Percentiles rank a stretch among this genome's conserved stretches.
Conservation (phyloP, 2,113 vertebrate species). For the Conger conger region DNA sequence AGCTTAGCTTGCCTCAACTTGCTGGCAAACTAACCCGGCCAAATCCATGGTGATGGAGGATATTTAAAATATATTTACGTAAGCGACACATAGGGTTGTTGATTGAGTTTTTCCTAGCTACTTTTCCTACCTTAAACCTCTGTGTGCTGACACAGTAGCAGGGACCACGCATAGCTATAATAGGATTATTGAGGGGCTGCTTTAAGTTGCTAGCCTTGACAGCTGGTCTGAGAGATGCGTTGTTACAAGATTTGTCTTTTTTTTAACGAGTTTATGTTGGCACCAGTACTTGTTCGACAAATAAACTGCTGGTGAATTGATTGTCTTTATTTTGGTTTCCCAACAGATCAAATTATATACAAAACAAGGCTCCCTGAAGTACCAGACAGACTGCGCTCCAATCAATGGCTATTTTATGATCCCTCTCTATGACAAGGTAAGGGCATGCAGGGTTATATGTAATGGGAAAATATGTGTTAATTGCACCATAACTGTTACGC, state of each 20-base stretch:
- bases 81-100: too few relatives aligned
- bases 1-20: too few relatives aligned
- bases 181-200: constrained; percentile 38
- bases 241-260: background rate
- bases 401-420: constrained; percentile 99
- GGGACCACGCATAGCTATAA: constrained; percentile 29
- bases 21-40: too few relatives aligned
- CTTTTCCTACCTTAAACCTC: constrained; percentile 25
- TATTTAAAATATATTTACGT: background rate
- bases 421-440: constrained; percentile 97
- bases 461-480: too few relatives aligned
- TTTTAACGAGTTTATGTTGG: background rate
- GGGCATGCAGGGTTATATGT: background rate
- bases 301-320: background rate
- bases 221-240: background rate
- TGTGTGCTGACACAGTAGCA: constrained; percentile 13
- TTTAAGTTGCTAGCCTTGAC: background rate
- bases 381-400: constrained; percentile 96
- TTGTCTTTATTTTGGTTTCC: constrained; percentile 22
- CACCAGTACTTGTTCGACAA: background rate
- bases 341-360: constrained; percentile 92
- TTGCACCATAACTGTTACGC: too few relatives aligned
- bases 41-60: background rate
- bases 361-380: constrained; percentile 96
- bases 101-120: background rate